Evolutionary conservation across 1,140 invertebrate species (phyloP), one percentile per base, ranked within the genome.

Genomic region (Rhynchophorus ferrugineus): DNA sequence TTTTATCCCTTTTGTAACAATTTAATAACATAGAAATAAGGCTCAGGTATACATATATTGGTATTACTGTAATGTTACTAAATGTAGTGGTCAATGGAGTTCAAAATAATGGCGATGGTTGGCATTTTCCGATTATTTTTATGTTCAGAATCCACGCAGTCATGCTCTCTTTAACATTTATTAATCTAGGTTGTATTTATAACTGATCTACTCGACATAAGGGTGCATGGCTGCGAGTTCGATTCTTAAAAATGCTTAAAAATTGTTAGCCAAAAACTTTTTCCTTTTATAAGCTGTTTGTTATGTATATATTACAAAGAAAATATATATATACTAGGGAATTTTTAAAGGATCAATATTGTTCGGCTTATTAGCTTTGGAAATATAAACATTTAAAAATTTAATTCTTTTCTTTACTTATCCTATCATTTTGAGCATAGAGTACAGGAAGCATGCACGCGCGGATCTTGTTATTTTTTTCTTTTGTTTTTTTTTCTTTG

Each of bases 271-370:
- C 21, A 16, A 38, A 19, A 47, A 13, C n/a, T 37, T 47, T 47
- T 46, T n/a, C n/a, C n/a, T 29, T 47, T 47, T 47, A 38, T 38
- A 47, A 38, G 20, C 36, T 38, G 35, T 13, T 47, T 47, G 45
- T 47, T 47, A 47, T 47, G 45, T 47, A 38, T 38, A 47, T 47
- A 47, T 35, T 47, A 37, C n/a, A n/a, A 38, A 47, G 38, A 38
- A 19, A 38, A 37, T 8, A 16, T 37, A 37, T 37, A 37, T 59
- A 19, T 44, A 44, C 29, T 43, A 43, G 20, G 11, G 24, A 33
- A 34, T 16, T 44, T 44, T 44, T 44, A 17, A 44, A 44, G 9
- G 16, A 14, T 44, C n/a, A 24, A 24, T 44, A 44, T 44, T 44
- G 43, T 24, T 44, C 41, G 18, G 43, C 43, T 44, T 44, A 44